phyloP scores from a whole-genome alignment of 2,888 invertebrate genomes.

The Pecten maximus region DNA sequence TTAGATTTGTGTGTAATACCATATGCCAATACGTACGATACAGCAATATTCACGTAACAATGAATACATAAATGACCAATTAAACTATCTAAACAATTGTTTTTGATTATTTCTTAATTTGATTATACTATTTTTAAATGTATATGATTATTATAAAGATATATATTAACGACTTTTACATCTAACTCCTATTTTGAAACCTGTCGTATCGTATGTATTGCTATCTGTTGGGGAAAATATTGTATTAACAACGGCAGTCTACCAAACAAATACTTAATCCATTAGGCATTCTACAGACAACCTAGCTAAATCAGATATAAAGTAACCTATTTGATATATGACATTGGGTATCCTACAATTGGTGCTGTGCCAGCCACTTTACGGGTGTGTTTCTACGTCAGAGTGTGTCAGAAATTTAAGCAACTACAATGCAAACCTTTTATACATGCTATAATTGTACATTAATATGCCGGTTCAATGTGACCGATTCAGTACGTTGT shows the following conservation, averaged over 20 bases:
- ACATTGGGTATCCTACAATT: neutral
- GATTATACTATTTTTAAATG: too few species aligned
- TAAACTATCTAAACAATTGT: neutral
- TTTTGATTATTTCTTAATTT: too few species aligned
- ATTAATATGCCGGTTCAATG: neutral
- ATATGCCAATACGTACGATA: neutral
- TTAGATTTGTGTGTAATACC: neutral
- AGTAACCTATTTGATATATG: neutral
- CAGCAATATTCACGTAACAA: neutral
- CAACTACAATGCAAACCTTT: constrained; percentile 22
- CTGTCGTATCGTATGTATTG: too few species aligned
- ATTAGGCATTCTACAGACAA: neutral
- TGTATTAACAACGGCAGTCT: too few species aligned
- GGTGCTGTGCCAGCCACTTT: neutral
- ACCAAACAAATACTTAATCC: too few species aligned
- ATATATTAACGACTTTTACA: too few species aligned
- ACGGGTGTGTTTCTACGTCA: neutral
- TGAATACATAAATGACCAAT: neutral
- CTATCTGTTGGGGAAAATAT: too few species aligned
- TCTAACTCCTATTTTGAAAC: too few species aligned
- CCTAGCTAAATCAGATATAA: neutral
- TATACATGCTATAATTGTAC: neutral
- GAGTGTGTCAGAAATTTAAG: neutral
- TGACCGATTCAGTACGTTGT: neutral
- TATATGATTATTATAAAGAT: too few species aligned